Percentiles rank a stretch among this genome's conserved stretches.
These are phyloP conservation scores for Girardinus metallicus DNA, from an alignment of 2,797 vertebrate genomes.

Conservation along the genomic window DNA sequence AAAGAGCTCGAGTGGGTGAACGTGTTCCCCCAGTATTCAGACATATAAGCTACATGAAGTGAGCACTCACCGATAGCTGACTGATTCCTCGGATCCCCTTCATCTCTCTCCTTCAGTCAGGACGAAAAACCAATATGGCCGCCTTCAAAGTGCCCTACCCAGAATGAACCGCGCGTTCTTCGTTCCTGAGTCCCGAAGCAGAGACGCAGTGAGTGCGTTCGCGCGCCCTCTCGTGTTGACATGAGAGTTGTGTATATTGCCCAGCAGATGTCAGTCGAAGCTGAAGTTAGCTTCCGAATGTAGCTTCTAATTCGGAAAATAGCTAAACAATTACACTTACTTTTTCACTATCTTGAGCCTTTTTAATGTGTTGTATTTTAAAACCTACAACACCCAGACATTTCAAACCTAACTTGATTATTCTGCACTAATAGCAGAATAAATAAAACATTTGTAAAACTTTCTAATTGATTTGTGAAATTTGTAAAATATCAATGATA, in stretches of 20 bases:
- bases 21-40: background rate
- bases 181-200: background rate
- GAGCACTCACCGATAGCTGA: slow-evolving; percentile 76
- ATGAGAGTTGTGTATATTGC: background rate
- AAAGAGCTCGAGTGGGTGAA: background rate
- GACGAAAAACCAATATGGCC: slow-evolving; percentile 77
- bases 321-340: too few relatives aligned
- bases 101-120: slow-evolving; percentile 78
- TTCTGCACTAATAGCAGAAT: too few relatives aligned
- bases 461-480: too few relatives aligned
- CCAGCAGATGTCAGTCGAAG: too few relatives aligned
- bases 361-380: too few relatives aligned
- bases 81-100: slow-evolving; percentile 82
- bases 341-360: too few relatives aligned
- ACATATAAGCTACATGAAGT: fast-evolving
- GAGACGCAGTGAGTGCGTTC: background rate
- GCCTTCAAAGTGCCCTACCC: slow-evolving; percentile 79
- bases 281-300: too few relatives aligned
- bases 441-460: too few relatives aligned
- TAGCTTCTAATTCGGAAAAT: too few relatives aligned
- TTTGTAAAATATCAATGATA: too few relatives aligned
- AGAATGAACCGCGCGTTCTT: slow-evolving; percentile 59
- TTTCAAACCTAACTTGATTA: too few relatives aligned
- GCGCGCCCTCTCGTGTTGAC: slow-evolving; percentile 46
- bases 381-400: too few relatives aligned